Percentiles rank a stretch among this genome's conserved stretches.
Evolutionary conservation across 1,140 invertebrate genomes (phyloP).

Genomic region (Amyelois transitella): DNA sequence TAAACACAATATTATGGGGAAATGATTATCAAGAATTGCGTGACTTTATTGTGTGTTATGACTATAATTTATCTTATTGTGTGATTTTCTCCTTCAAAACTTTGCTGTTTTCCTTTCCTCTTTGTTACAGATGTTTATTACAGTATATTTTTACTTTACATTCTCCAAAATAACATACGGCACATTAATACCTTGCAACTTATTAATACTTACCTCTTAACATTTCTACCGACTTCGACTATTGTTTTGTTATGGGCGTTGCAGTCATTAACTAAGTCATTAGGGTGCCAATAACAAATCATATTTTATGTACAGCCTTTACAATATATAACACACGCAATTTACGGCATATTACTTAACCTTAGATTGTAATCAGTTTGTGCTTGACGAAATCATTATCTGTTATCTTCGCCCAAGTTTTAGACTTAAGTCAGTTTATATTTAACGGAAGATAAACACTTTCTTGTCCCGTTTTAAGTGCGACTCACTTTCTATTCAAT

Average conservation of each 20-base stretch:
- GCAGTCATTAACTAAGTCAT: background rate
- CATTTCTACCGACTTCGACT: background rate
- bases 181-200: no score
- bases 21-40: background rate
- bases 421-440: slow-evolving; percentile 11
- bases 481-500: slow-evolving; percentile 26
- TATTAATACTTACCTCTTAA: no score
- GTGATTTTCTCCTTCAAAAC: background rate
- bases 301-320: background rate
- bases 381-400: slow-evolving; percentile 12
- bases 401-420: slow-evolving; percentile 4
- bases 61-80: background rate
- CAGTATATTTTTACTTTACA: no score
- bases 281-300: background rate
- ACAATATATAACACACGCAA: slow-evolving; percentile 1
- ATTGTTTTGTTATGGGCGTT: background rate
- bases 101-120: no score
- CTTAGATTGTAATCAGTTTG: slow-evolving; percentile 1
- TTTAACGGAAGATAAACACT: slow-evolving; percentile 17
- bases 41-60: background rate
- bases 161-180: no score
- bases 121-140: no score
- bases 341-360: slow-evolving; percentile 1
- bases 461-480: slow-evolving; percentile 14
- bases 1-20: background rate